phyloP scores from a whole-genome alignment of 37 sponge, comb jelly and placozoan species.

The Bolinopsis microptera region DNA sequence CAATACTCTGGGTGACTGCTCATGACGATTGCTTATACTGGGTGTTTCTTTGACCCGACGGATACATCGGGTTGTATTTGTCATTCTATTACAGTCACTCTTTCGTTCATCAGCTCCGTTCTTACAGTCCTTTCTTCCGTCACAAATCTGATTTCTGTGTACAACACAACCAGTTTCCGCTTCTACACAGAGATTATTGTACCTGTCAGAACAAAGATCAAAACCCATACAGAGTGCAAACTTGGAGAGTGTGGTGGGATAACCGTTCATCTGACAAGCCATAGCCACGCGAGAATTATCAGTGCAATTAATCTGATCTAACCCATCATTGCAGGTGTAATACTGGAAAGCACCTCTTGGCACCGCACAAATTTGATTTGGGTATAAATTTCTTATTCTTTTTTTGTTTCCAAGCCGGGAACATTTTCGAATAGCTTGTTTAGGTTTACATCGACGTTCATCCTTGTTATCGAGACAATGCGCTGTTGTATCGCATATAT shows the following conservation, averaged over 20 bases:
- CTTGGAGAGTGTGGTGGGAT: neutral
- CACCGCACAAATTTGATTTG: neutral
- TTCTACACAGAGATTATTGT: neutral
- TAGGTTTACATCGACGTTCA: neutral
- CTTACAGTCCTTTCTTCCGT: neutral
- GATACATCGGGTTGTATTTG: neutral
- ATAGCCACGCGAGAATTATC: neutral
- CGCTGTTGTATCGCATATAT: neutral
- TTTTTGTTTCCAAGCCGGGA: neutral
- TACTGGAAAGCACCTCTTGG: neutral
- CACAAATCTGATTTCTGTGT: neutral
- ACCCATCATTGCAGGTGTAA: neutral
- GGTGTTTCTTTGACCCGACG: neutral
- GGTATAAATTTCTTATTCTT: neutral
- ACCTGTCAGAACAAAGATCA: slow-evolving; percentile 7
- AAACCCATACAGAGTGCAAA: neutral
- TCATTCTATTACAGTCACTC: neutral
- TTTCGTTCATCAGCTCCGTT: neutral
- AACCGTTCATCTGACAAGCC: neutral
- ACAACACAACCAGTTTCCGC: neutral
- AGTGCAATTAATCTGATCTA: neutral
- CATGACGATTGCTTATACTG: neutral
- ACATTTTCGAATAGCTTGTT: neutral
- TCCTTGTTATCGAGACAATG: neutral
- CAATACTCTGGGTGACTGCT: neutral